These are phyloP conservation scores for Phymorhynchus buccinoides DNA, from an alignment of 1,140 invertebrate genomes.

Conservation along the genomic window DNA sequence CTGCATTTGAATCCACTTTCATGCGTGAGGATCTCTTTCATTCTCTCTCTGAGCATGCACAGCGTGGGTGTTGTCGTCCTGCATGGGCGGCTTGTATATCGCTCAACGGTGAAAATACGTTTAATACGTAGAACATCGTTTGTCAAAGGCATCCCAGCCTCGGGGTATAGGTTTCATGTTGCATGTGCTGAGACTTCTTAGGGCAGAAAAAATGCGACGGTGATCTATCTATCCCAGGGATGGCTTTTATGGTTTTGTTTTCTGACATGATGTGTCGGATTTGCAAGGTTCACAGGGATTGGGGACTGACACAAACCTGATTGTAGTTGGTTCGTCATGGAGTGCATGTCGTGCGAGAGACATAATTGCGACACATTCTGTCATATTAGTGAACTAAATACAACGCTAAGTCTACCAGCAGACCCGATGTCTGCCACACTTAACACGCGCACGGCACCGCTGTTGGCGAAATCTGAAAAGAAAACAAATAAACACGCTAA, in stretches of 20 bases:
- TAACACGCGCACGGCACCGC: too few species aligned
- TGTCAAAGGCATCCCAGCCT: neutral
- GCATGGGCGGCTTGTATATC: slow-evolving; percentile 13
- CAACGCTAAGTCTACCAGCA: too few species aligned
- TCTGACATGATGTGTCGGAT: neutral
- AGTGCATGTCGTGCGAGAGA: neutral
- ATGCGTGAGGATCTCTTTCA: neutral
- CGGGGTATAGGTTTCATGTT: neutral
- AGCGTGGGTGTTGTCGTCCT: neutral
- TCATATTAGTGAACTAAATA: too few species aligned
- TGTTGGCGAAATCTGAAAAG: too few species aligned
- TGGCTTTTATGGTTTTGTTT: neutral
- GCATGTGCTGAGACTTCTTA: neutral
- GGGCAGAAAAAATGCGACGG: neutral
- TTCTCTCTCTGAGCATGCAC: neutral
- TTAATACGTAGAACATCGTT: slow-evolving; percentile 19
- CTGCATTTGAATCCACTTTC: neutral
- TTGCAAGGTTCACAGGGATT: neutral
- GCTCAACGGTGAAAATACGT: slow-evolving; percentile 15
- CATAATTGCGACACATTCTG: too few species aligned
- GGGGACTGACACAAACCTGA: too few species aligned
- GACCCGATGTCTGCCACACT: too few species aligned
- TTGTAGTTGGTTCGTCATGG: too few species aligned
- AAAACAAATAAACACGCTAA: neutral
- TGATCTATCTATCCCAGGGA: neutral